Base-by-base conservation (phyloP, 1,140 invertebrate genomes). In the Bombus balteatus region DNA sequence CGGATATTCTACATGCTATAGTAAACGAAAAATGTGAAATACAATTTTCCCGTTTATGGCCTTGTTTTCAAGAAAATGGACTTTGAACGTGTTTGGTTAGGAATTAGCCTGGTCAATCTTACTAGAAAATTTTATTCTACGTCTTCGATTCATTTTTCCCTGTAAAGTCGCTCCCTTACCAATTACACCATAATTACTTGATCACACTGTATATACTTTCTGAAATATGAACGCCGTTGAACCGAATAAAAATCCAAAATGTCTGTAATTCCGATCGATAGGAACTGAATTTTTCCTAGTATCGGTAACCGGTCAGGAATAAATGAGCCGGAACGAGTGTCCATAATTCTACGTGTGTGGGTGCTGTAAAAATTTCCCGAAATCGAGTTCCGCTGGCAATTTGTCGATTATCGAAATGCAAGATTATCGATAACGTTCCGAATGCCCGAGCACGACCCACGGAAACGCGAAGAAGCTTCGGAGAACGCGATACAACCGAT, bases 251-350 rank as follows among this genome's bases (percentile, higher is more conserved):
- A 71, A 53, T 39, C 3, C 32, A 4, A 34, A 70, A 53, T 57
- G 32, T 25, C 13, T 22, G 15, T 66, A 41, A 71, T 79, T 43
- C 39, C 75, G 15, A 22, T 12, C 32, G 34, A 15, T 22, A n/a
- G 28, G 13, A 70, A 43, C 10, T 6, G n/a, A 75, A 76, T 53
- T 47, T 68, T 76, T 83, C 72, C 28, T 18, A 34, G 41, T n/a
- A 39, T 39, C 43, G 43, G 32, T 39, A 83, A 79, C 76, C 66
- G n/a, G 82, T 79, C 32, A 32, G 15, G 25, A 25, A 62, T 57
- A 62, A 84, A 84, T 59, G 66, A 43, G 39, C 22, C 66, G 9
- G n/a, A 79, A 72, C 83, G 39, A 2, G 10, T 39, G 25, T 28
- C 34, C 37, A 47, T 72, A 84, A 79, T 62, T 79, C n/a, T 28